A percentile compares a stretch with the other conserved stretches of the same genome.
Evolutionary conservation across 1,140 invertebrate species (phyloP).

Genomic region (Mizuhopecten yessoensis): DNA sequence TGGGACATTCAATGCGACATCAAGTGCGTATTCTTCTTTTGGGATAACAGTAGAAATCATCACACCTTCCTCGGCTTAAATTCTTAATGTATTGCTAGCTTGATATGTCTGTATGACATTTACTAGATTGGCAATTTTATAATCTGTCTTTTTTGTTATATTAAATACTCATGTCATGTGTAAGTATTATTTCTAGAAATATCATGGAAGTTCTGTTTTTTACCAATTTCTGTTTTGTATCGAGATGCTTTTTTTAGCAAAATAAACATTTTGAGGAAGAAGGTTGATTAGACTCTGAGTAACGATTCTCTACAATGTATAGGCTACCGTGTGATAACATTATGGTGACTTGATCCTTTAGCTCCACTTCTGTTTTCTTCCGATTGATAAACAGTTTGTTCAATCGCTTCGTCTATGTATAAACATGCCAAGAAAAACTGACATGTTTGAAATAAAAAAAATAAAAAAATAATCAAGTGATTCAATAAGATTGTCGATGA

Average conservation of each 20-base stretch:
- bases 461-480: slow-evolving; percentile 9
- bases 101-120: neutral
- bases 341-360: neutral
- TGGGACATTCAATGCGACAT: neutral
- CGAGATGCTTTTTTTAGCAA: neutral
- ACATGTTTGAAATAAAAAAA: slow-evolving; percentile 36
- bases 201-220: neutral
- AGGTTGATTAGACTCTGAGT: neutral
- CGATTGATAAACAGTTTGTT: slow-evolving; percentile 39
- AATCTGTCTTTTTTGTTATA: neutral
- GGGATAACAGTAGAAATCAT: neutral
- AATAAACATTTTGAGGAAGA: neutral
- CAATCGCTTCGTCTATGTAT: slow-evolving; percentile 33
- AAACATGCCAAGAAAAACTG: slow-evolving; percentile 17
- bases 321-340: neutral
- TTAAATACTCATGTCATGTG: neutral
- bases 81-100: neutral
- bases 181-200: neutral
- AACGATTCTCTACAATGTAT: neutral
- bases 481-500: neutral
- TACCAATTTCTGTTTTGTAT: neutral
- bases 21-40: neutral
- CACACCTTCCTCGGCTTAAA: neutral
- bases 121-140: too few relatives aligned
- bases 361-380: neutral